Base-by-base conservation (phyloP, 2,888 invertebrate genomes). In the Pandemis cinnamomeana region DNA sequence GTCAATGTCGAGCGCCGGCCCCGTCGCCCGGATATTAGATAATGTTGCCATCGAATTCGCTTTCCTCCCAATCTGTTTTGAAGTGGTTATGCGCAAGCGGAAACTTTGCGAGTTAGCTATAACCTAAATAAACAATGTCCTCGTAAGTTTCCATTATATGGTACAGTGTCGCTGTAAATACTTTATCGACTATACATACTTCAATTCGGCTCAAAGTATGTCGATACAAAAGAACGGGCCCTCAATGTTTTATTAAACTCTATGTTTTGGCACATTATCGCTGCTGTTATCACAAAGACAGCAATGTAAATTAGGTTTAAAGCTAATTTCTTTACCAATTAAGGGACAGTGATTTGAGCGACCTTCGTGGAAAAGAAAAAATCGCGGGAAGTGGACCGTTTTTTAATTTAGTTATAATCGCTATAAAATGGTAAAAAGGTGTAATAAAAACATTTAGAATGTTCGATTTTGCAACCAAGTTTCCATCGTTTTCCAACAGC, bases 21-120 rank as follows among this genome's bases (percentile, higher is more conserved):
- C 64, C 66, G 48, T 53, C 61, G 36, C 60, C 66, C 66, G 71
- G 71, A 71, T 71, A 71, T 71, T 71, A 71, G 71, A 71, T 71
- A 66, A 71, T 66, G 71, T 66, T 71, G 58, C 48, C 66, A 48
- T 55, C 64, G 71, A 66, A 48, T 66, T 71, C 66, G 66, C 71
- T 71, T 71, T 36, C 64, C 64, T 71, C 64, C 58, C 71, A 71
- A 71, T 71, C 58, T 71, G 66, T 66, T 66, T 20, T 51, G 58
- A 71, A 66, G 71, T 71, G 67, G 67, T 68, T 71, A 66, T 53
- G 68, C 60, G 48, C 36, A 27, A 60, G 58, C 69, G 69, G 63
- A 63, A 71, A 44, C 63, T 55, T 36, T 36, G 20, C 27, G 27
- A 64, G 41, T 27, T 11, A 64, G 15, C 36, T 63, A 44, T 48